These are phyloP conservation scores for Aleiodes leptofemur DNA, from an alignment of 2,888 invertebrate genomes.

Conservation along the genomic window DNA sequence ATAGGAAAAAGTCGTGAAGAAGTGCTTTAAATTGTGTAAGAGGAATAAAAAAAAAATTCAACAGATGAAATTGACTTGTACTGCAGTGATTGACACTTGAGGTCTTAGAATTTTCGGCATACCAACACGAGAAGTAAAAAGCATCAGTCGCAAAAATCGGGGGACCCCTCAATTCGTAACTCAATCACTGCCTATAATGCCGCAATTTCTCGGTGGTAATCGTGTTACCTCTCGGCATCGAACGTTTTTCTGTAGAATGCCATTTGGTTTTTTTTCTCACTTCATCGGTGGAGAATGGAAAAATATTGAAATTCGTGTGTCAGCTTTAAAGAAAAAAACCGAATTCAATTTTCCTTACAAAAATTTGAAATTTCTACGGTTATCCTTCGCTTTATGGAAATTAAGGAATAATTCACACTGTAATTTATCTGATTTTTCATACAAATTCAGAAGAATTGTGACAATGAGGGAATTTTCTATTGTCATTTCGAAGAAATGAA, in stretches of 20 bases:
- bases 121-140: slow-evolving; percentile 52
- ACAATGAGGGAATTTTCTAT: background rate
- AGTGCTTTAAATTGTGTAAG: background rate
- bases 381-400: too few species aligned
- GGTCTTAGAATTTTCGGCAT: slow-evolving; percentile 65
- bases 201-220: slow-evolving; percentile 74
- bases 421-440: too few species aligned
- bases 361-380: too few species aligned
- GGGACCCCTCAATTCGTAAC: slow-evolving; percentile 67
- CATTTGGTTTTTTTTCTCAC: slow-evolving; percentile 29
- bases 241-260: slow-evolving; percentile 49
- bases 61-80: slow-evolving; percentile 39
- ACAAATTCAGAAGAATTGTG: background rate
- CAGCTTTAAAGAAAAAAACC: background rate
- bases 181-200: slow-evolving; percentile 74
- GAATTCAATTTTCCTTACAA: background rate
- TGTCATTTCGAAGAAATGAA: too few species aligned
- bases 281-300: slow-evolving; percentile 17
- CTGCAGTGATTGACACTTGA: slow-evolving; percentile 72
- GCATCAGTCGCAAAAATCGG: slow-evolving; percentile 56
- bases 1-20: too few species aligned
- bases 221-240: slow-evolving; percentile 65
- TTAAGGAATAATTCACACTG: too few species aligned
- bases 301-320: slow-evolving; percentile 17
- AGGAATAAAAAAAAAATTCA: slow-evolving; percentile 27